Evolutionary conservation across 2,113 vertebrate genomes (phyloP).

Genomic region (Hirundichthys speculiger): DNA sequence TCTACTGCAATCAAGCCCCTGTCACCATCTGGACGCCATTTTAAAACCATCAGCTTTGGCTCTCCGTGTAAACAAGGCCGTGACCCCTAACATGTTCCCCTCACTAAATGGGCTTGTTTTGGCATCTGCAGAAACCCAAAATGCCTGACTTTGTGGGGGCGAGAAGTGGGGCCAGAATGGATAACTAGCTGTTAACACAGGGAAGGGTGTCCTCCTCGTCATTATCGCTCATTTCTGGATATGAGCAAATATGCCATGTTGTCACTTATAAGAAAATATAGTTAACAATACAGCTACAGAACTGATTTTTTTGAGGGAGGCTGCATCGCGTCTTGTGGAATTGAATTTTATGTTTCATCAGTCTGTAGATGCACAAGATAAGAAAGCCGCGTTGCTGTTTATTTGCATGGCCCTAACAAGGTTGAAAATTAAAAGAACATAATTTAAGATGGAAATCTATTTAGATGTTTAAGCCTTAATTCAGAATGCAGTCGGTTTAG

Average conservation of each 20-base stretch:
- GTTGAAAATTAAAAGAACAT: no score
- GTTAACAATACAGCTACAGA: no score
- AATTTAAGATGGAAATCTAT: no score
- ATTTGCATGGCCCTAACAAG: no score
- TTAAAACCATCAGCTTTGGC: slow-evolving; percentile 81
- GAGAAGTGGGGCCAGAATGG: slow-evolving; percentile 62
- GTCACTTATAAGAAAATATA: slow-evolving; percentile 28
- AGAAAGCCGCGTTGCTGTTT: no score
- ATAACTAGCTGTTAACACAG: slow-evolving; percentile 28
- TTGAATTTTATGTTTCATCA: no score
- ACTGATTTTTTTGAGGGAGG: no score
- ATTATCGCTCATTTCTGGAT: slow-evolving; percentile 39
- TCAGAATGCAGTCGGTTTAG: no score
- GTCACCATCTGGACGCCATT: slow-evolving; percentile 82
- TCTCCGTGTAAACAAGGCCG: slow-evolving; percentile 77
- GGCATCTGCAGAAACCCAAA: slow-evolving; percentile 72
- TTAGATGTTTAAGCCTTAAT: no score
- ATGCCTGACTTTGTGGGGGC: slow-evolving; percentile 64
- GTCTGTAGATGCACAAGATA: no score
- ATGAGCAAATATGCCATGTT: slow-evolving; percentile 26
- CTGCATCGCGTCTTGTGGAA: no score
- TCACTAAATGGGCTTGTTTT: slow-evolving; percentile 71
- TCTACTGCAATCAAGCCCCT: slow-evolving; percentile 74
- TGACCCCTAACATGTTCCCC: slow-evolving; percentile 76
- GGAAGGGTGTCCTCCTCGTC: slow-evolving; percentile 9